Evolutionary conservation across 2,888 invertebrate species (phyloP), one percentile per base, ranked within the genome.

Genomic region (Hypsopygia costalis): DNA sequence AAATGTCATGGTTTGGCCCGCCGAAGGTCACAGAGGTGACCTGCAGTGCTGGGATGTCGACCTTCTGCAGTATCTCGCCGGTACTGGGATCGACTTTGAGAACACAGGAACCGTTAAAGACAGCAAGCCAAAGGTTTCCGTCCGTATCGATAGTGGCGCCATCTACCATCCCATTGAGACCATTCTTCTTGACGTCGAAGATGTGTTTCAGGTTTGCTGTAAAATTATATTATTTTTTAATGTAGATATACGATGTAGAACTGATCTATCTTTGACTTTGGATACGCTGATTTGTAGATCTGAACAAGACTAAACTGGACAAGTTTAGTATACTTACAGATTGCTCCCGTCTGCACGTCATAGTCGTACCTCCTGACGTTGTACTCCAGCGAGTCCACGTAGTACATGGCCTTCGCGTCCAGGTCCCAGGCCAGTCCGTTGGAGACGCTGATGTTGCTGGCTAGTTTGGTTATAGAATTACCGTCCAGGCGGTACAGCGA

Each of bases 381-480:
- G 31, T 79, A 68, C 49, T 92, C 92, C 1, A 90, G 67, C 0
- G 94, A 93, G 77, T 95, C 95, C 1, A 92, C 93, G 71, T 92
- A 95, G 72, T 93, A 95, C 83, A 96, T 91, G 36, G 91, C 92
- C 41, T 90, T 91, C 46, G 90, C 78, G 46, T 91, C 81, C 7
- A 89, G 70, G 58, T 93, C 92, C 95, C 95, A 96, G 6, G 94
- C 93, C 29, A 96, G 76, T 0, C 96, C 96, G 71, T 96, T 96
- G 8, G 95, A 93, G 51, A 95, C 90, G 36, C 88, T 85, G 6
- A 94, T 74, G 0, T 52, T 46, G 1, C 58, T 58, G 0, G 41
- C 70, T 6, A 81, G 35, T 27, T 56, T 67, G 28, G 52, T 55
- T 16, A 73, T 38, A 6, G 9, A 10, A 5, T 47, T 40, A 0